phyloP scores from a whole-genome alignment of 2,113 vertebrate species.

The Xiphophorus hellerii region DNA sequence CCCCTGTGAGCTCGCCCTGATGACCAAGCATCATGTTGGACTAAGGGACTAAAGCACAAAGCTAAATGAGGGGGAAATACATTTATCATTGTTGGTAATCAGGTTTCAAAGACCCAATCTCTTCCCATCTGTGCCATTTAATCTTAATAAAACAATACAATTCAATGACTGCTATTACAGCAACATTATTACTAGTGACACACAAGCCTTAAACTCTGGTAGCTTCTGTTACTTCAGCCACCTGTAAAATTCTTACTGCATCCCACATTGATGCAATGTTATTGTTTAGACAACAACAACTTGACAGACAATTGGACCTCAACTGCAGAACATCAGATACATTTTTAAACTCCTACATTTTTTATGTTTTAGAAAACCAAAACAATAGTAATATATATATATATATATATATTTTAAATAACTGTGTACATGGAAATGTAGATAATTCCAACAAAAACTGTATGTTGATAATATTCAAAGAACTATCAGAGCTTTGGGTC shows the following conservation, averaged over 20 bases:
- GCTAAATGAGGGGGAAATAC: neutral
- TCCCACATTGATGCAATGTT: neutral
- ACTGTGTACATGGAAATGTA: neutral
- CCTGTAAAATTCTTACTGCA: neutral
- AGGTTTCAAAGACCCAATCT: constrained; percentile 18
- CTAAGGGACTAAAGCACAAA: constrained; percentile 33
- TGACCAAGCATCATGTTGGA: constrained; percentile 53
- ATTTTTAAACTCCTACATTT: neutral
- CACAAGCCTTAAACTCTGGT: neutral
- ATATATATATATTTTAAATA: no score
- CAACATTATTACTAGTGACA: neutral
- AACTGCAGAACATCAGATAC: neutral
- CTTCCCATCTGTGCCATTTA: constrained; percentile 13
- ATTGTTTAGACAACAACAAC: neutral
- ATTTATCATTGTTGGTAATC: constrained; percentile 17
- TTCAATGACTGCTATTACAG: neutral
- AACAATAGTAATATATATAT: neutral
- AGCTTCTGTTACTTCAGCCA: neutral
- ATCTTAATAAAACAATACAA: neutral
- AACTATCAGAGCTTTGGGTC: neutral
- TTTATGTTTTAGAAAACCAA: neutral
- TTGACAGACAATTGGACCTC: neutral
- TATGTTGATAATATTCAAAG: no score
- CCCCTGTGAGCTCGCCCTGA: constrained; percentile 28
- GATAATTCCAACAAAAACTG: neutral